Evolutionary conservation across 2,888 invertebrate genomes (phyloP), one percentile per base, ranked within the genome.

Genomic region (Ecdyonurus torrentis): DNA sequence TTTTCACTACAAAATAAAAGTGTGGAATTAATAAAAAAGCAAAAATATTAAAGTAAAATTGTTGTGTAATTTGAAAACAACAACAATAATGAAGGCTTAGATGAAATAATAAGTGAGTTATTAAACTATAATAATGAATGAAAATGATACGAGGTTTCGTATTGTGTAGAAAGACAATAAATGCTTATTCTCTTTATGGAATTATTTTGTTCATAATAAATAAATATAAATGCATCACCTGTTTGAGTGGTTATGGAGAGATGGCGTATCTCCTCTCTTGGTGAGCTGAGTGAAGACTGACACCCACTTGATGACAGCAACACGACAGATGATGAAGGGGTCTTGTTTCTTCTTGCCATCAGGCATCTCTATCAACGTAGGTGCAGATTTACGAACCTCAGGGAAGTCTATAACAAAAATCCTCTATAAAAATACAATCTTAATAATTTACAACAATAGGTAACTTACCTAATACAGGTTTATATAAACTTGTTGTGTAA

Each of bases 281-380:
- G 84, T 81, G 67, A 88, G 85, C 71, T 91, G 90, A 1, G 88
- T 87, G 70, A 87, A 91, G 69, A 82, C 88, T 0, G 90, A 87
- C 22, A 94, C 81, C 94, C 94, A 95, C 74, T 91, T 90, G 66
- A 95, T 88, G 50, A 95, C 78, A 3, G 86, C 87, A 52, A 94
- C 92, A 68, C 92, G 83, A 71, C 91, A 93, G 58, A 81, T 71
- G 77, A 73, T 80, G 82, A 75, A 85, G 82, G 70, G 79, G 84
- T 72, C 88, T 82, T 68, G 84, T 74, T 69, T 85, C 69, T 73
- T 68, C 63, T 66, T 68, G 63, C 69, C 69, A 55, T 67, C 69
- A 1, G 65, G 64, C 71, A 75, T 69, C 67, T 74, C 68, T 25
- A 71, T 70, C 23, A 65, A 63, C 58, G 66, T 68, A 66, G 72